Base-by-base conservation (phyloP, 2,113 vertebrate genomes). In the Triplophysa rosa region DNA sequence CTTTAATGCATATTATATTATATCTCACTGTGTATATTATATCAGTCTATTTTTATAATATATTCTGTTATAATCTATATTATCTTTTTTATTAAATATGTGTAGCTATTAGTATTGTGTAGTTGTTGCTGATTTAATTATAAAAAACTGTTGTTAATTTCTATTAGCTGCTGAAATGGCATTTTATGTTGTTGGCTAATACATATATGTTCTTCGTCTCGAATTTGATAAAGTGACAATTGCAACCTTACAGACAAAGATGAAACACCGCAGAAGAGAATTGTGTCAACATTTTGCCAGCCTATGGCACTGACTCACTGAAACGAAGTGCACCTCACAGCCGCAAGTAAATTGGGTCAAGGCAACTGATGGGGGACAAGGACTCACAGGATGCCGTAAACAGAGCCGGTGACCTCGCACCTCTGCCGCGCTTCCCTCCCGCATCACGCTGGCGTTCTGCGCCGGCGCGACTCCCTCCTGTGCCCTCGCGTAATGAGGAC, bases 401-500 rank as follows among this genome's bases (percentile, higher is more conserved):
- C 71, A 81, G 74, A 77, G 54, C 63, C 12, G 23, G 37, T 68
- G 65, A 81, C 71, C 71, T 81, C 64, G 12, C 56, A 59, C 45
- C 58, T 52, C 54, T 21, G 24, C 68, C 26, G 8, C 26, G 16
- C 63, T 63, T 67, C 78, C 23, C n/a, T 72, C 47, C 52, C 63
- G 8, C 19, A 33, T 67, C 17, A 13, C 1, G 11, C 63, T 40
- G 40, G 74, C 74, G 52, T 80, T 74, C 49, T 47, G 16, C 12
- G 13, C 63, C 49, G 49, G 67, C 70, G 63, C 62, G 74, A 68
- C 71, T 80, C 63, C 64, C 66, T 45, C 59, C 76, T 78, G 75
- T 56, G 58, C 58, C 65, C 77, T 65, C 64, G 1, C 56, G 68
- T 92, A 92, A 93, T 91, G 90, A 92, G 90, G 87, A 91, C 88